phyloP scores from a whole-genome alignment of 1,140 invertebrate genomes.

The Scaptodrosophila lebanonensis region DNA sequence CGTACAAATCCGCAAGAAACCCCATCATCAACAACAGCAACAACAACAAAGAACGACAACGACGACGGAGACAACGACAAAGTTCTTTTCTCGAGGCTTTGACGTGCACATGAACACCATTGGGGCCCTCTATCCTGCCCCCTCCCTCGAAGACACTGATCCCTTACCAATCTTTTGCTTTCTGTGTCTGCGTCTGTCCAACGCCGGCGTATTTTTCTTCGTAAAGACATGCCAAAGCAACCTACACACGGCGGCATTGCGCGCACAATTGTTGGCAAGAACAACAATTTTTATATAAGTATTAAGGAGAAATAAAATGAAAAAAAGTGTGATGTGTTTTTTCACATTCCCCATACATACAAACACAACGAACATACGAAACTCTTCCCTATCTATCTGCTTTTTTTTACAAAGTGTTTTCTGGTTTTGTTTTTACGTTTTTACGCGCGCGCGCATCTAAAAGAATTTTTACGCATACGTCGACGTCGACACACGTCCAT shows the following conservation, averaged over 20 bases:
- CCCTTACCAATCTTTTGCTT: too few species aligned
- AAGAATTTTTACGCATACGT: constrained; percentile 54
- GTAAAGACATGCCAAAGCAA: too few species aligned
- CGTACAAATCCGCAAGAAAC: background rate
- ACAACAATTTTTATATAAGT: constrained; percentile 23
- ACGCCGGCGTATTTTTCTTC: too few species aligned
- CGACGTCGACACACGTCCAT: constrained; percentile 15
- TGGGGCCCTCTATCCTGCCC: too few species aligned
- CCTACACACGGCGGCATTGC: background rate
- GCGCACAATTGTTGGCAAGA: constrained; percentile 35
- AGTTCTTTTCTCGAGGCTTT: background rate
- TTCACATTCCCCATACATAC: constrained; percentile 4
- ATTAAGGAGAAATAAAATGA: background rate
- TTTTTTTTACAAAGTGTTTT: constrained; percentile 14
- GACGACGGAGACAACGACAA: background rate
- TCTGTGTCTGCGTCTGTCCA: too few species aligned
- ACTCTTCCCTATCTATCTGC: constrained; percentile 25
- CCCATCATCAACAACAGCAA: too few species aligned
- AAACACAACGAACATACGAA: constrained; percentile 21
- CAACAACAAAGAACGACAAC: too few species aligned
- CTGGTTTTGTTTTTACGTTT: constrained; percentile 49
- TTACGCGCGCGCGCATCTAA: constrained; percentile 43
- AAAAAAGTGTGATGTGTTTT: background rate
- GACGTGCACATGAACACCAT: too few species aligned
- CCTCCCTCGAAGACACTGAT: too few species aligned